Conservation (phyloP, 2,797 vertebrate species). For the Tapera naevia region DNA sequence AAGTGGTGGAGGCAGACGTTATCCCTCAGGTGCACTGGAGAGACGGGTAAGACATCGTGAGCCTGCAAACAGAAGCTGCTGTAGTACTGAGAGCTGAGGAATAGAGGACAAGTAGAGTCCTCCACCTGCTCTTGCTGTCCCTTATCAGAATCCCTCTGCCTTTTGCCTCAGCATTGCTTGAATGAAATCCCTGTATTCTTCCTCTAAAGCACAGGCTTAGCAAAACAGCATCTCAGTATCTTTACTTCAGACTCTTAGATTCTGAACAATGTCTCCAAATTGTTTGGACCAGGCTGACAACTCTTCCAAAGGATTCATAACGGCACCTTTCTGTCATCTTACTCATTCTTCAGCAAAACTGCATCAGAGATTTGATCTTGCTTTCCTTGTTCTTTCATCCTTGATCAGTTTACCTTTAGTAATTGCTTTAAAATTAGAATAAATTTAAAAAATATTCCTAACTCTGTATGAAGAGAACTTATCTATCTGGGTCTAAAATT, state of each 20-base stretch:
- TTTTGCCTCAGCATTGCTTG: not conserved
- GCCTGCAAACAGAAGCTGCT: not conserved
- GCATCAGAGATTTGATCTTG: fast-evolving
- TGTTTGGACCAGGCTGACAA: not conserved
- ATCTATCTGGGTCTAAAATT: not conserved
- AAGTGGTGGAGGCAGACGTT: not conserved
- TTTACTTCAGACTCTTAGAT: not conserved
- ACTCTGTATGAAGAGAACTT: not conserved
- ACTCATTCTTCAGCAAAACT: not conserved
- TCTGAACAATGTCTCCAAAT: not conserved
- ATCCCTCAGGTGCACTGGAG: not conserved
- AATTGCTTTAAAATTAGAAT: not conserved
- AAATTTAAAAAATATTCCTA: not conserved
- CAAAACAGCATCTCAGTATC: not conserved
- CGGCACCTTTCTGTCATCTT: not conserved
- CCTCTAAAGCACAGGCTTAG: not conserved
- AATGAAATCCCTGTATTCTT: not conserved
- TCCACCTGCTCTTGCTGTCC: not conserved
- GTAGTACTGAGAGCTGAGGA: not conserved
- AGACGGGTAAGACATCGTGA: not conserved
- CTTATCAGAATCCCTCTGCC: not conserved
- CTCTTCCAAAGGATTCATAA: not conserved
- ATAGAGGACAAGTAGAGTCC: not conserved
- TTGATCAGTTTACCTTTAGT: not conserved
- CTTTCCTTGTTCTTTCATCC: not conserved